Conservation (phyloP, 2,888 invertebrate genomes). For the Danaus chrysippus region DNA sequence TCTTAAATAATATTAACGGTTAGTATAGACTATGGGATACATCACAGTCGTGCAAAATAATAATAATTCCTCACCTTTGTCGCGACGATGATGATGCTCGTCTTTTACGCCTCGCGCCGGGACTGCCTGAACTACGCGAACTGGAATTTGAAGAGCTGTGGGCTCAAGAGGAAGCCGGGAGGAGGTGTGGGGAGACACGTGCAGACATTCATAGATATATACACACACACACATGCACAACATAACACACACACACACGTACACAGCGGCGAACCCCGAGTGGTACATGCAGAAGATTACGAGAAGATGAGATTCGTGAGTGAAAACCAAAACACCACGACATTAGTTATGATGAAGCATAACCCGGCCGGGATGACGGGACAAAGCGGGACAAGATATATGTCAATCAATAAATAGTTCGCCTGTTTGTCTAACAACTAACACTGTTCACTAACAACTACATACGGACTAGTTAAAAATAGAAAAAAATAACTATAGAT, state of each 20-base stretch:
- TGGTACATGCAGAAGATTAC: slow-evolving; percentile 60
- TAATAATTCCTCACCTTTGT: slow-evolving; percentile 57
- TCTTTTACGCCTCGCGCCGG: slow-evolving; percentile 63
- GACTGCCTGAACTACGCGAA: slow-evolving; percentile 71
- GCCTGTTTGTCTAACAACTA: neutral
- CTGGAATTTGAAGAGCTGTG: slow-evolving; percentile 79
- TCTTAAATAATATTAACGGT: no score
- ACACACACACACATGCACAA: slow-evolving; percentile 34
- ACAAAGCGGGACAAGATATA: slow-evolving; percentile 48
- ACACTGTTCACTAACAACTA: neutral
- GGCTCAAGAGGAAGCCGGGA: slow-evolving; percentile 61
- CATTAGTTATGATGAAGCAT: slow-evolving; percentile 63
- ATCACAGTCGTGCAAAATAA: slow-evolving; percentile 18
- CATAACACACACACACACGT: slow-evolving; percentile 36
- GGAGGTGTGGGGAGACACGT: slow-evolving; percentile 44
- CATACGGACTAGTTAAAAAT: neutral
- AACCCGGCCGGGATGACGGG: slow-evolving; percentile 57
- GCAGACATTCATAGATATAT: slow-evolving; percentile 33
- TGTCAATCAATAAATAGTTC: slow-evolving; percentile 21
- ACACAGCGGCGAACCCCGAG: slow-evolving; percentile 45
- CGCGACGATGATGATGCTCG: slow-evolving; percentile 68
- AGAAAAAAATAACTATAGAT: neutral
- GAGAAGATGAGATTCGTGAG: slow-evolving; percentile 49
- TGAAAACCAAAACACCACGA: slow-evolving; percentile 63
- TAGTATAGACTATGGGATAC: neutral